These are phyloP conservation scores for Acanthosepion lycidas DNA, from an alignment of 2,888 invertebrate genomes.

Conservation along the genomic window DNA sequence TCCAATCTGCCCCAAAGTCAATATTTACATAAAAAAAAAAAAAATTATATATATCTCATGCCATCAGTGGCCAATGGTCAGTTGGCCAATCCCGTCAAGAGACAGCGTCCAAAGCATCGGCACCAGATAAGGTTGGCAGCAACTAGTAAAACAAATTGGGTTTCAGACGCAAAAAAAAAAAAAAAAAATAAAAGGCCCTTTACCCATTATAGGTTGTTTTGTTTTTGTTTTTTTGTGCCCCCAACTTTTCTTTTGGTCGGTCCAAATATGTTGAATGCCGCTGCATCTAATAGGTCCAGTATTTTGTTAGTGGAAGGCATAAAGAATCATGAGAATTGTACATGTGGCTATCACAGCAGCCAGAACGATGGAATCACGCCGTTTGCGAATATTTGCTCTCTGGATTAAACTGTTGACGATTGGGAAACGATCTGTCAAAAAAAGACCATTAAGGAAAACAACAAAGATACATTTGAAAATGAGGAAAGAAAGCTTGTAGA, in stretches of 20 bases:
- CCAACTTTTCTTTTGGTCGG: not conserved
- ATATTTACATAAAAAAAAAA: not conserved
- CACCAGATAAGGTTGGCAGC: not conserved
- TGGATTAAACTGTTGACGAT: conserved; percentile 83
- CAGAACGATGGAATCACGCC: conserved; percentile 93
- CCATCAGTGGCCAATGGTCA: not conserved
- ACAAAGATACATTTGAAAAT: not conserved
- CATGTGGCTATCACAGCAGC: conserved; percentile 91
- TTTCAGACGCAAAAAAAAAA: not conserved
- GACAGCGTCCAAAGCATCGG: not conserved
- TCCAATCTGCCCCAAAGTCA: not conserved
- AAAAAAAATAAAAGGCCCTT: not conserved
- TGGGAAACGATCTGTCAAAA: conserved; percentile 82
- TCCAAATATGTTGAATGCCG: too few species aligned
- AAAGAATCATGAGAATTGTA: conserved; percentile 84
- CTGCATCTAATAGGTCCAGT: not conserved
- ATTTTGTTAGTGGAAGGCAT: conserved; percentile 66
- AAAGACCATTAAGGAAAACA: not conserved
- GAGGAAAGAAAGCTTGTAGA: too few species aligned
- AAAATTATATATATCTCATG: too few species aligned
- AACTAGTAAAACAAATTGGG: not conserved
- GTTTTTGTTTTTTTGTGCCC: too few species aligned
- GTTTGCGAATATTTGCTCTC: conserved; percentile 93
- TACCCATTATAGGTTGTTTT: not conserved
- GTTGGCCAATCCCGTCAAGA: not conserved